Evolutionary conservation across 2,888 invertebrate species (phyloP), one percentile per base, ranked within the genome.

Genomic region (Tenodera sinensis): DNA sequence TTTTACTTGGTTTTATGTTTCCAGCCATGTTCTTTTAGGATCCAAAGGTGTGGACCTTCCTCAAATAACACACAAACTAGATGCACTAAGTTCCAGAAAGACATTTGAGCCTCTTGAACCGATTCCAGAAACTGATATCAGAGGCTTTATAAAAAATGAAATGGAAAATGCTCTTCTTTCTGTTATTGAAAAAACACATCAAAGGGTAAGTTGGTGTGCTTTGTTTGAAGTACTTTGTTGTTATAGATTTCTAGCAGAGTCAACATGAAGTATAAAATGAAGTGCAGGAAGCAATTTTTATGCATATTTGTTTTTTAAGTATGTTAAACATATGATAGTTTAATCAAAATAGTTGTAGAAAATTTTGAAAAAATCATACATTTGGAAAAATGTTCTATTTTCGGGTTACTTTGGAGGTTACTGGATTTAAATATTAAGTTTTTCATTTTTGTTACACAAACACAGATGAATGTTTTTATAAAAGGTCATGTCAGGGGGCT

Each of bases 31-130:
- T 83, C 93, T 99, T 89, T 95, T 99, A 91, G 98, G 98, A 0
- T 97, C 98, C 0, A 97, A 97, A 93, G 99, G 99, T 7, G 97
- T 98, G 91, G 99, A 99, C 94, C 94, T 99, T 87, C 98, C 98
- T n/a, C 97, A 97, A 94, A 97, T 99, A 91, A 97, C 98, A 7
- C 97, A 98, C 92, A 98, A 98, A 92, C 94, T 99, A 47, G 98
- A 98, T 93, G 96, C 97, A 0, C 94, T 99, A 3, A 98, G 97
- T 93, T 96, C 98, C 12, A 96, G 97, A 90, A 95, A 96, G 89
- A 97, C 97, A n/a, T 97, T 97, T 92, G 97, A 97, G 93, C 97
- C 98, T 0, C 94, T 98, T 30, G 98, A 98, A 93, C 98, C 98
- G 0, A 96, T 98, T 87, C 96, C 97, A 82, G 98, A 98, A 92